Conservation (phyloP, 1,140 invertebrate species). For the Acromyrmex charruanus region DNA sequence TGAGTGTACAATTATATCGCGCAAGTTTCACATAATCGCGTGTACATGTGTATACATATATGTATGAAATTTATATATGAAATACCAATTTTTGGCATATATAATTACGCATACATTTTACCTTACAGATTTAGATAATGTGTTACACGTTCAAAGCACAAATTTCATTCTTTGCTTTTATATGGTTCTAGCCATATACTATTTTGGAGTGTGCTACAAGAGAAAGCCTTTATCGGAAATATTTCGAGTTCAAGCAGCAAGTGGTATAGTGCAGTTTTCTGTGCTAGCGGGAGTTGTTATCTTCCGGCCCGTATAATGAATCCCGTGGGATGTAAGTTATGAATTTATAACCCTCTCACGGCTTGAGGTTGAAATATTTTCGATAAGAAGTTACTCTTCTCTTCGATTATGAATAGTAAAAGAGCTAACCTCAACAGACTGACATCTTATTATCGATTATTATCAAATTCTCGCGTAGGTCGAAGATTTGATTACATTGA, state of each 20-base stretch:
- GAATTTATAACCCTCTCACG: conserved; percentile 61
- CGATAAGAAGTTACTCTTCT: conserved; percentile 46
- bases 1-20: neutral
- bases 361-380: conserved; percentile 52
- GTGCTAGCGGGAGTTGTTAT: conserved; percentile 53
- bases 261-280: conserved; percentile 59
- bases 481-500: neutral
- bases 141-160: conserved; percentile 22
- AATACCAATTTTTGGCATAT: neutral
- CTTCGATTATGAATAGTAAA: conserved; percentile 42
- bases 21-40: neutral
- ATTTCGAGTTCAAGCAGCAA: conserved; percentile 58
- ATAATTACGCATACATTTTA: neutral
- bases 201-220: conserved; percentile 28
- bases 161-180: conserved; percentile 35
- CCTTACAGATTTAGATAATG: neutral
- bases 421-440: conserved; percentile 5
- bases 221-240: conserved; percentile 57
- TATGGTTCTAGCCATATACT: neutral
- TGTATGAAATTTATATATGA: neutral
- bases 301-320: conserved; percentile 56
- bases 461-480: neutral
- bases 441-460: conserved; percentile 39
- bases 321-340: conserved; percentile 60
- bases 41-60: too few species aligned